Conservation (phyloP, 2,113 vertebrate genomes). For the Poeciliopsis prolifica region DNA sequence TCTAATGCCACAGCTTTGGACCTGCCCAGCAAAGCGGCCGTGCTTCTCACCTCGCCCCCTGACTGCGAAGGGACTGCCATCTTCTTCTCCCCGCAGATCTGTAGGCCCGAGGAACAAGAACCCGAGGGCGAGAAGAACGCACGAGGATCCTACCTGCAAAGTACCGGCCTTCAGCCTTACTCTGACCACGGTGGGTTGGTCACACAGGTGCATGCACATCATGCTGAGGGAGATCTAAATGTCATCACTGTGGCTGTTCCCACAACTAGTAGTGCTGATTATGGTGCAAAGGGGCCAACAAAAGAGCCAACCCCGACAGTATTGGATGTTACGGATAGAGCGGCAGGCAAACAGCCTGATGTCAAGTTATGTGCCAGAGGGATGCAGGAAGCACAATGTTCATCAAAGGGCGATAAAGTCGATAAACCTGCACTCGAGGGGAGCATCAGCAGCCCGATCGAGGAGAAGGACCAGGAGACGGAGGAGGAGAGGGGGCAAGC, state of each 20-base stretch:
- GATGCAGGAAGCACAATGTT: conserved; percentile 36
- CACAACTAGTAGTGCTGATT: conserved; percentile 10
- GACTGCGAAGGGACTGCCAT: conserved; percentile 63
- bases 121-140: conserved; percentile 8
- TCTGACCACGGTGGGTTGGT: conserved; percentile 19
- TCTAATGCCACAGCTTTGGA: conserved; percentile 95
- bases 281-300: conserved; percentile 4
- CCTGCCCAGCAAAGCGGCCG: conserved; percentile 87
- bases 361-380: conserved; percentile 24
- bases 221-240: not conserved
- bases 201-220: conserved; percentile 34
- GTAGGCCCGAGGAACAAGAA: not conserved
- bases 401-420: conserved; percentile 39
- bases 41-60: conserved; percentile 80
- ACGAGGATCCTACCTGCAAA: conserved; percentile 36
- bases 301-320: conserved; percentile 52
- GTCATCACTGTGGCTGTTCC: not conserved
- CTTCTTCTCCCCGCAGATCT: conserved; percentile 27
- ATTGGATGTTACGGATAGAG: conserved; percentile 55
- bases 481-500: conserved; percentile 70
- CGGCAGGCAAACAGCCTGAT: conserved; percentile 47
- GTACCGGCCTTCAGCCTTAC: conserved; percentile 22
- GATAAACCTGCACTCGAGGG: conserved; percentile 38
- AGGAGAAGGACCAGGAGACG: conserved; percentile 61
- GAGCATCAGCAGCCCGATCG: conserved; percentile 31